Base-by-base conservation (phyloP, 2,888 invertebrate genomes). In the Muscina levida region DNA sequence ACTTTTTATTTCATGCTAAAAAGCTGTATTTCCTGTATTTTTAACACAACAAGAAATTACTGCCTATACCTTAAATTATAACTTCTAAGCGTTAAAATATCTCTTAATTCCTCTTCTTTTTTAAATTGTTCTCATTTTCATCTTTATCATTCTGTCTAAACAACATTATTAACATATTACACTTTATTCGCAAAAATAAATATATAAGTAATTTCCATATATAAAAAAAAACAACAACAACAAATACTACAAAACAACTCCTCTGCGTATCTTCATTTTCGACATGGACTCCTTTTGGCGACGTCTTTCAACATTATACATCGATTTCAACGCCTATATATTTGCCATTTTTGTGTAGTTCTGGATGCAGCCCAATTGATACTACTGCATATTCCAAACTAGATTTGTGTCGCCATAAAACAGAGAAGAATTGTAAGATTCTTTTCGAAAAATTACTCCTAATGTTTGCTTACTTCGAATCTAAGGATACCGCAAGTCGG, bases 381-480 rank as follows among this genome's bases (percentile, higher is more conserved):
- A 22, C 19, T 51, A 22, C 19, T 51, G 31, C 62, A 62, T 37
- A 39, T 62, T 39, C 42, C 39, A n/a, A n/a, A n/a, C 39, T 15
- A 11, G 15, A 48, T 15, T n/a, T n/a, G 31, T 31, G 31, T 31
- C 31, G 31, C 31, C 31, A 3, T 31, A n/a, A 48, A 48, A 48
- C 6, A 51, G 19, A 51, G 51, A 51, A 37, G 37, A 62, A 62
- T 37, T 62, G 62, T 37, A 62, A 39, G 62, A 39, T 62, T 42
- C 42, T 62, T 62, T 62, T 42, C 62, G 62, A 62, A 62, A 62
- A 62, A 62, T 62, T 62, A 17, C 62, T n/a, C 62, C 37, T 62
- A 62, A 62, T 62, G 62, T 62, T 62, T 62, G 62, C 62, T 62
- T 62, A 62, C 62, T 62, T 62, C 62, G 62, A 62, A 62, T 39